A percentile compares a stretch with the other conserved stretches of the same genome.
phyloP scores from a whole-genome alignment of 2,113 vertebrate genomes.

The Motacilla alba region DNA sequence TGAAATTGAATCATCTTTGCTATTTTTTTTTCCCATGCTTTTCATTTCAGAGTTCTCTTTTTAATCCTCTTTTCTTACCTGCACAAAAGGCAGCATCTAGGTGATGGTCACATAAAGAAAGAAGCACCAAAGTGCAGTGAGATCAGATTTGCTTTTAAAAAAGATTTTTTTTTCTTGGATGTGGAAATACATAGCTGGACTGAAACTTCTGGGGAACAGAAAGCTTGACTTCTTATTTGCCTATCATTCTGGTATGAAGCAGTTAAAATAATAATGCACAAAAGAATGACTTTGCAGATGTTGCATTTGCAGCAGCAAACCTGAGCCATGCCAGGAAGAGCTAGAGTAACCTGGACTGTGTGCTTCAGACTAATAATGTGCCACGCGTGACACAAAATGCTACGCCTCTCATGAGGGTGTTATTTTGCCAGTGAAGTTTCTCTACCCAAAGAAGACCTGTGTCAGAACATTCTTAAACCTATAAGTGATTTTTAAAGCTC shows the following conservation, averaged over 20 bases:
- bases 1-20: not conserved
- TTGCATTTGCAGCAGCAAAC: slow-evolving; percentile 15
- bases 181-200: not conserved
- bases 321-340: not conserved
- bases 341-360: slow-evolving; percentile 21
- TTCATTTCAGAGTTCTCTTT: slow-evolving; percentile 1
- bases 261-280: not conserved
- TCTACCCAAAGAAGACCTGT: not conserved
- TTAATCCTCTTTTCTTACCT: not conserved
- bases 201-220: not conserved
- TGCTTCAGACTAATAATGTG: not conserved
- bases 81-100: not conserved
- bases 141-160: not conserved
- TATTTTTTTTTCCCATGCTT: not conserved
- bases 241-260: not conserved
- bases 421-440: not conserved
- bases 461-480: not conserved
- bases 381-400: not conserved
- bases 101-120: not conserved
- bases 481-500: not conserved
- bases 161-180: not conserved
- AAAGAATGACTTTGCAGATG: slow-evolving; percentile 26
- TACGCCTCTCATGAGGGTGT: not conserved
- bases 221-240: not conserved
- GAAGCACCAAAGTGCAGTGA: slow-evolving; percentile 7